phyloP scores from a whole-genome alignment of 2,888 invertebrate genomes.

The Lingula anatina region DNA sequence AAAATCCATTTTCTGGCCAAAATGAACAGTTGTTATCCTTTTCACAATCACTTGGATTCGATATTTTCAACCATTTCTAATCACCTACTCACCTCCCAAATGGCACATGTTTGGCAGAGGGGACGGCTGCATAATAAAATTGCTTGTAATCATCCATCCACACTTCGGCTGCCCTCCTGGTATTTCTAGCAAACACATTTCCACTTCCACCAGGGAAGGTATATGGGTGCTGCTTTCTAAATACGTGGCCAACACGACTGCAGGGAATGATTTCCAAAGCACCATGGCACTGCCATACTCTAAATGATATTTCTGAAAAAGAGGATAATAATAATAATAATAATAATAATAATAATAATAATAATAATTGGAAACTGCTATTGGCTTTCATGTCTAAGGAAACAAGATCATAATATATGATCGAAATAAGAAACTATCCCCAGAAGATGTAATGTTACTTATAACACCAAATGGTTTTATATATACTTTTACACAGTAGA shows the following conservation, averaged over 20 bases:
- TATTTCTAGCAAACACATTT: conserved; percentile 76
- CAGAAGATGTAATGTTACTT: too few species aligned
- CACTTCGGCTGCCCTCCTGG: conserved; percentile 93
- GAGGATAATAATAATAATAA: not conserved
- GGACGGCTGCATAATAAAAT: conserved; percentile 87
- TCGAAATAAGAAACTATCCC: not conserved
- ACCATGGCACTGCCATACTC: conserved; percentile 98
- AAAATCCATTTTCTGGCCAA: too few species aligned
- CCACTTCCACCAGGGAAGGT: conserved; percentile 97
- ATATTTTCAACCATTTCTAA: too few species aligned
- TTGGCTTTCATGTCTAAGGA: not conserved
- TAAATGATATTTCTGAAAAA: conserved; percentile 66
- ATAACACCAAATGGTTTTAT: too few species aligned
- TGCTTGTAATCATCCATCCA: conserved; percentile 99
- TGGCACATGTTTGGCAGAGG: conserved; percentile 54
- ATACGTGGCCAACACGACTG: conserved; percentile 77
- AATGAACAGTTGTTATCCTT: too few species aligned
- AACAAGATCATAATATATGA: not conserved
- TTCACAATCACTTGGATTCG: too few species aligned
- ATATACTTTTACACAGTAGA: too few species aligned
- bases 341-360: not conserved
- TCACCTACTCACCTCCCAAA: conserved; percentile 53
- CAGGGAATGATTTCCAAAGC: conserved; percentile 95
- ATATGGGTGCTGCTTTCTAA: conserved; percentile 93
- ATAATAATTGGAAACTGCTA: not conserved